Evolutionary conservation across 2,113 vertebrate genomes (phyloP).

Genomic region (Anolis sagrei): DNA sequence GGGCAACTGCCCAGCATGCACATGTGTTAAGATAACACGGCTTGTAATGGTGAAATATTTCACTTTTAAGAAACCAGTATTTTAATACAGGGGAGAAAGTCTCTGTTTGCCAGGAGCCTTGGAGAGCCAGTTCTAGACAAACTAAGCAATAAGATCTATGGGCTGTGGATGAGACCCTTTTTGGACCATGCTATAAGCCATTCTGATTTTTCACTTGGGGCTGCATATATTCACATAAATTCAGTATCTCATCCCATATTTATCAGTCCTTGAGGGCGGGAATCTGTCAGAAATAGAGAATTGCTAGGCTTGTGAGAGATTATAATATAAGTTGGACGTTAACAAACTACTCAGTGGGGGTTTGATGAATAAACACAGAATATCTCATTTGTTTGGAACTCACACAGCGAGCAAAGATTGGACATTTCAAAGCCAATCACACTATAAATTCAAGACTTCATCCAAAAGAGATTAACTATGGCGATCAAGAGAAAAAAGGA

Average conservation of each 20-base stretch:
- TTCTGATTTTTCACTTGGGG: neutral
- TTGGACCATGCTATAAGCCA: neutral
- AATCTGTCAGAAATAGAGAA: slow-evolving; percentile 50
- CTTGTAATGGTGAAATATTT: too few species aligned
- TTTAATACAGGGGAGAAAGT: too few species aligned
- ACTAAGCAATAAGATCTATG: too few species aligned
- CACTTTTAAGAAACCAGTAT: too few species aligned
- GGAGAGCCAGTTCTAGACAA: too few species aligned
- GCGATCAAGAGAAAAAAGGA: slow-evolving; percentile 20
- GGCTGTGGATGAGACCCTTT: too few species aligned
- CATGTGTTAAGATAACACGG: too few species aligned
- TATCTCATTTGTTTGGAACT: slow-evolving; percentile 76
- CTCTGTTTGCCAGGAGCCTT: too few species aligned
- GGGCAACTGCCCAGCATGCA: too few species aligned
- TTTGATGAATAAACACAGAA: slow-evolving; percentile 71
- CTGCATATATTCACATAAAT: rapidly evolving
- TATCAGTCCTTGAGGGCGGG: slow-evolving; percentile 11
- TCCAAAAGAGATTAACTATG: slow-evolving; percentile 1
- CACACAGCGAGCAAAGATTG: slow-evolving; percentile 46
- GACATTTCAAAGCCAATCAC: neutral
- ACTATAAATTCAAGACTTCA: neutral
- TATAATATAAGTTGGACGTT: slow-evolving; percentile 56
- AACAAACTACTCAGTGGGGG: slow-evolving; percentile 29
- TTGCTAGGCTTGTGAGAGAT: slow-evolving; percentile 19
- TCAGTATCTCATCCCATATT: slow-evolving; percentile 41